Evolutionary conservation across 64 coral and sea anemone species (phyloP).

Genomic region (Montipora efflorescens): DNA sequence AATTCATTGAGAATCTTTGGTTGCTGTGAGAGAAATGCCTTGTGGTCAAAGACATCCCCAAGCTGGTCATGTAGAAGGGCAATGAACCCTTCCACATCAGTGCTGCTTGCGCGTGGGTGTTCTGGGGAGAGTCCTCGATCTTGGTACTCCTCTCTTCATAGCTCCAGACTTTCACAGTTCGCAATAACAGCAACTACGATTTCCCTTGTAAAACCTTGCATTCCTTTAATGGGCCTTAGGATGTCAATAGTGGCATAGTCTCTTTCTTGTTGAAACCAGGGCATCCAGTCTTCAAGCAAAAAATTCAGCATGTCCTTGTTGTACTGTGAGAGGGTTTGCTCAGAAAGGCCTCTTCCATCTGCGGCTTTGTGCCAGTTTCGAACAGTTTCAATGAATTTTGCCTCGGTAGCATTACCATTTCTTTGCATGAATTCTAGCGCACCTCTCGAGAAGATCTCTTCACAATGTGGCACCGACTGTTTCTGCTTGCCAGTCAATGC

Average conservation of each 20-base stretch:
- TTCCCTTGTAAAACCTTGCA: constrained; percentile 35
- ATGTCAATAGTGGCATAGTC: neutral
- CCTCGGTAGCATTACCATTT: neutral
- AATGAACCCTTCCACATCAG: constrained; percentile 46
- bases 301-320: constrained; percentile 41
- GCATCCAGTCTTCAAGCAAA: constrained; percentile 64
- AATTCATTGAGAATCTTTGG: constrained; percentile 47
- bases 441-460: constrained; percentile 39
- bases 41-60: constrained; percentile 33
- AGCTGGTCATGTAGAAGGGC: constrained; percentile 21
- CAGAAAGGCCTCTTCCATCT: constrained; percentile 48
- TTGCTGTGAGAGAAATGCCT: neutral
- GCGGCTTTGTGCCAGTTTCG: constrained; percentile 63
- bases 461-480: constrained; percentile 77
- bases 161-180: constrained; percentile 44
- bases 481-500: constrained; percentile 68
- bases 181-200: constrained; percentile 40
- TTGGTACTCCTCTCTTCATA: neutral
- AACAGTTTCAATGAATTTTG: constrained; percentile 11
- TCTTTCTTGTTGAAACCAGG: neutral
- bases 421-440: constrained; percentile 37
- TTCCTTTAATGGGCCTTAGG: constrained; percentile 8
- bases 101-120: neutral
- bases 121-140: constrained; percentile 17
- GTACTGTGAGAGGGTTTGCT: constrained; percentile 11